phyloP scores from a whole-genome alignment of 2,113 vertebrate species.

The Corvus moneduloides region DNA sequence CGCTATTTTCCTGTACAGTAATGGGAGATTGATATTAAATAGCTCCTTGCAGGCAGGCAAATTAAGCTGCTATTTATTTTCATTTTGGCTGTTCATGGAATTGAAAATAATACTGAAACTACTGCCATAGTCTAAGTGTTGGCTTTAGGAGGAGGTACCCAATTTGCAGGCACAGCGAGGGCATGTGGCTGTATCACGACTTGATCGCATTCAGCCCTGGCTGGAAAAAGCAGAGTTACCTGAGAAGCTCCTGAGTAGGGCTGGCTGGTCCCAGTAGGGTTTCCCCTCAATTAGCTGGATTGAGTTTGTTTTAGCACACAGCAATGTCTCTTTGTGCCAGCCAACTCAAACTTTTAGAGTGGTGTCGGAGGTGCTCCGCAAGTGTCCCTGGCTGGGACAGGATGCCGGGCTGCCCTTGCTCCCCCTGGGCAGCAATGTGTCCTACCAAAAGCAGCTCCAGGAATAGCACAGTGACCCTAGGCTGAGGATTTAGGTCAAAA shows the following conservation, averaged over 20 bases:
- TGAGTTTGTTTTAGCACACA: neutral
- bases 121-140: neutral
- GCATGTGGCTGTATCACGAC: accelerated
- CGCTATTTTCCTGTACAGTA: conserved; percentile 21
- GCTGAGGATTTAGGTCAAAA: neutral
- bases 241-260: neutral
- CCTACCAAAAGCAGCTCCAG: neutral
- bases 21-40: conserved; percentile 52
- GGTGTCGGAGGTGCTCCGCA: neutral
- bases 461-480: neutral
- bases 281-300: neutral
- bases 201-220: neutral
- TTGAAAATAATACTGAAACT: neutral
- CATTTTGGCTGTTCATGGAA: conserved; percentile 1
- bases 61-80: conserved; percentile 46
- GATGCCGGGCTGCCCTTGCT: neutral
- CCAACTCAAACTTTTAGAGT: neutral
- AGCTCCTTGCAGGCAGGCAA: conserved; percentile 27
- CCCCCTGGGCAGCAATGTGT: neutral
- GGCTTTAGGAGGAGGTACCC: neutral
- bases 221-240: neutral
- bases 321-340: neutral
- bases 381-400: accelerated
- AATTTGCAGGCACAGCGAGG: neutral
- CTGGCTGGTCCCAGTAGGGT: neutral